A percentile compares a stretch with the other conserved stretches of the same genome.
Evolutionary conservation across 2,888 invertebrate genomes (phyloP).

Genomic region (Plebejus melissa): DNA sequence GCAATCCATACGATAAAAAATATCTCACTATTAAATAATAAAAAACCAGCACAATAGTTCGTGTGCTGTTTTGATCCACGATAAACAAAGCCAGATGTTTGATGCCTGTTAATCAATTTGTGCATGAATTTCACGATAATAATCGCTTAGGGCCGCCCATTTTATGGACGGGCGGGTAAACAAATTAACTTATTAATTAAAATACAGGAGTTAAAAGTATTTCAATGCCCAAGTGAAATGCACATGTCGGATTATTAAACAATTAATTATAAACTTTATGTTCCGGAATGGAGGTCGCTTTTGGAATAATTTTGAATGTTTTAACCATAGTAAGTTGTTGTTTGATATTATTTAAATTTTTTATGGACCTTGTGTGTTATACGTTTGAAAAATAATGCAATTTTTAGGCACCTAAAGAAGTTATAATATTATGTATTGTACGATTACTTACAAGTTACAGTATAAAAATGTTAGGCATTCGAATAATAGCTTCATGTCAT

Average conservation of each 20-base stretch:
- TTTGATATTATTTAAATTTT: not conserved
- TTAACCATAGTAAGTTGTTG: not conserved
- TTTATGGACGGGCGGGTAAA: constrained; percentile 11
- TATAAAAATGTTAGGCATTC: too few relatives aligned
- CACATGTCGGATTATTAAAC: constrained; percentile 7
- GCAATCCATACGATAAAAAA: not conserved
- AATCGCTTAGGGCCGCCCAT: constrained; percentile 19
- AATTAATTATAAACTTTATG: constrained; percentile 13
- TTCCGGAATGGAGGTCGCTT: not conserved
- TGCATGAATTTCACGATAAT: constrained; percentile 24
- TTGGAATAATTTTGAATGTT: constrained; percentile 1
- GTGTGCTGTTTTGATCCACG: constrained; percentile 10
- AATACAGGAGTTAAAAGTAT: constrained; percentile 12
- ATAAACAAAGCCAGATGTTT: constrained; percentile 24
- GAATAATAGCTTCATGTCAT: too few relatives aligned
- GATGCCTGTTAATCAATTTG: constrained; percentile 18
- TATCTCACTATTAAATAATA: not conserved
- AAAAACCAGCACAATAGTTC: not conserved
- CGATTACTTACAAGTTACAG: too few relatives aligned
- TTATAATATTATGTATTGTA: too few relatives aligned
- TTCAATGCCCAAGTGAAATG: constrained; percentile 20
- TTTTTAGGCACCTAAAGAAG: too few relatives aligned
- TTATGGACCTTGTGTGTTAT: not conserved
- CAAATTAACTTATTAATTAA: constrained; percentile 27
- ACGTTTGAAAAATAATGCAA: not conserved